Evolutionary conservation across 2,113 vertebrate species (phyloP).

Genomic region (Tyto alba): DNA sequence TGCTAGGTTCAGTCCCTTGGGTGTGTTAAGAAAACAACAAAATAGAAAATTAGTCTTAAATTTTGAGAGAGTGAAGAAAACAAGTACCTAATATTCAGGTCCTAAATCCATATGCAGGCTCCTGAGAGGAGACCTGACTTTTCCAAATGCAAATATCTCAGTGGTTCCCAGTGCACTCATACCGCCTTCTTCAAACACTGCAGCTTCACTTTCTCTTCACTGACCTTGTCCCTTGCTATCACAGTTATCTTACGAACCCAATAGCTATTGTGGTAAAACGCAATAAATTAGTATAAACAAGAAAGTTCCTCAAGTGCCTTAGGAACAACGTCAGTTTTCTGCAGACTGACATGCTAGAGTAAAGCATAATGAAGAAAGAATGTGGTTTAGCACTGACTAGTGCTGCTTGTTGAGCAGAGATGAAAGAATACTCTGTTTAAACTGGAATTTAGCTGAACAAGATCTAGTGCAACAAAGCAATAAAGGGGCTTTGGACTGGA

Average conservation of each 20-base stretch:
- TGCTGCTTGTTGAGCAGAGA: background rate
- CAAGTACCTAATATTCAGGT: background rate
- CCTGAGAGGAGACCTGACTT: background rate
- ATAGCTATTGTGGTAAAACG: background rate
- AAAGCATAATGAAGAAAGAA: background rate
- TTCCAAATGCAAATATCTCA: background rate
- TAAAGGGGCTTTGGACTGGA: background rate
- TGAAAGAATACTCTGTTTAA: background rate
- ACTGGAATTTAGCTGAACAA: background rate
- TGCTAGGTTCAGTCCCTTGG: too few relatives aligned
- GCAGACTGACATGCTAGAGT: background rate
- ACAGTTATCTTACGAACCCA: background rate
- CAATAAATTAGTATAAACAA: background rate
- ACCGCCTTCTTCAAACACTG: background rate
- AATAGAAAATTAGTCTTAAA: background rate
- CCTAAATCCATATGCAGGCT: background rate
- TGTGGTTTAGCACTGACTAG: background rate
- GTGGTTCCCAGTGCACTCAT: fast-evolving
- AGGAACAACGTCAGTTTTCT: background rate
- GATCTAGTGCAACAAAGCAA: background rate
- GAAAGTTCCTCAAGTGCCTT: background rate
- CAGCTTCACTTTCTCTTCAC: background rate
- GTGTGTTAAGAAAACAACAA: background rate
- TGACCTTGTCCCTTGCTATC: background rate
- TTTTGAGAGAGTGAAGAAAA: background rate